These are phyloP conservation scores for Acleris holmiana DNA, from an alignment of 2,888 invertebrate genomes.

Conservation along the genomic window DNA sequence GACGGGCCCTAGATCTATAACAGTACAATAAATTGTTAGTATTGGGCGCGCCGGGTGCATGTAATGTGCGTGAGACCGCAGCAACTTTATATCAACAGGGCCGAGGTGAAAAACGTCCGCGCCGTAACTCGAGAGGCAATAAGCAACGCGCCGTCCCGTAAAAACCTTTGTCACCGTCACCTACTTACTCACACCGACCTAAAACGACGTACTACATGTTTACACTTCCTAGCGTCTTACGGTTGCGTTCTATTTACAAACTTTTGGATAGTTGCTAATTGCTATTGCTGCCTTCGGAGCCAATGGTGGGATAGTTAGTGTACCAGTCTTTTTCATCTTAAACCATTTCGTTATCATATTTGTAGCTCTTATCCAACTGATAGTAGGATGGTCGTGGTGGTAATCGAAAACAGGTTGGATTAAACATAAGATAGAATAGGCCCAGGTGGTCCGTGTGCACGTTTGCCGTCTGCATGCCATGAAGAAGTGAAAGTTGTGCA, in stretches of 20 bases:
- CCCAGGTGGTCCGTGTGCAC: no score
- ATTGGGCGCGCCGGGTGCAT: conserved; percentile 65
- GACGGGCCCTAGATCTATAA: conserved; percentile 65
- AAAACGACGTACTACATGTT: conserved; percentile 18
- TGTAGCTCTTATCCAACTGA: no score
- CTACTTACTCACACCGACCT: conserved; percentile 17
- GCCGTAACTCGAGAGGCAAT: conserved; percentile 62
- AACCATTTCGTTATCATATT: no score
- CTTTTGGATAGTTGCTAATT: no score
- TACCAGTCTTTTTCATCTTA: no score
- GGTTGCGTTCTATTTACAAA: conserved; percentile 5
- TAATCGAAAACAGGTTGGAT: no score
- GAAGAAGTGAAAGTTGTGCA: no score
- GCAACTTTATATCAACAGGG: conserved; percentile 64
- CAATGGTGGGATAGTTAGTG: no score
- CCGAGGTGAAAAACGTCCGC: conserved; percentile 65
- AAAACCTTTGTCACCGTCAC: conserved; percentile 53
- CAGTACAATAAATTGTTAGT: conserved; percentile 76
- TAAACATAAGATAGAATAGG: no score
- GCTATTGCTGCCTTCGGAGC: no score
- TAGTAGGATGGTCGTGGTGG: no score
- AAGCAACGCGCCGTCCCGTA: conserved; percentile 53
- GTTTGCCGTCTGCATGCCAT: no score
- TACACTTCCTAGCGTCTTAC: conserved; percentile 5
- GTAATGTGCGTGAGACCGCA: conserved; percentile 71